These are phyloP conservation scores for Achroia grisella DNA, from an alignment of 1,140 invertebrate genomes.

Conservation along the genomic window DNA sequence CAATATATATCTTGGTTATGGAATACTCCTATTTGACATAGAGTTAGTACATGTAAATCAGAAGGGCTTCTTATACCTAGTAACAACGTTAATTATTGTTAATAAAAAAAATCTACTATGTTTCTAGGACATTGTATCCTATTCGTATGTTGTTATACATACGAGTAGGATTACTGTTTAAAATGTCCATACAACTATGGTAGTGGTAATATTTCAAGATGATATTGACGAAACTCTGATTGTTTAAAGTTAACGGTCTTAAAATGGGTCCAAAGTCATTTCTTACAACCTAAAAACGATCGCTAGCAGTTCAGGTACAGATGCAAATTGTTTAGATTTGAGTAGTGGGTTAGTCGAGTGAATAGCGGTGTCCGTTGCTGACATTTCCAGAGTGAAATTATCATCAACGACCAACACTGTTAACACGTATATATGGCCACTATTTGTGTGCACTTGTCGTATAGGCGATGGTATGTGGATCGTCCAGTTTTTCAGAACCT, in stretches of 20 bases:
- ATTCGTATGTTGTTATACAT: no score
- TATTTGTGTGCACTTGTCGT: conserved; percentile 60
- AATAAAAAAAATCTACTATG: no score
- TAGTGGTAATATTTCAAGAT: conserved; percentile 60
- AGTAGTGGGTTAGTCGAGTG: conserved; percentile 39
- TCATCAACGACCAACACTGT: conserved; percentile 66
- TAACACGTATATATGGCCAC: conserved; percentile 50
- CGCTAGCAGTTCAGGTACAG: conserved; percentile 35
- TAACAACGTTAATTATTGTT: no score
- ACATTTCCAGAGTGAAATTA: conserved; percentile 61
- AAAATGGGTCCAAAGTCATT: conserved; percentile 30
- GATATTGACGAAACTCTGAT: conserved; percentile 23
- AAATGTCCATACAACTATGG: background rate
- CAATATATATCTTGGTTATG: no score
- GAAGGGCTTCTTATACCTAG: no score
- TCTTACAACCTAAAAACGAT: conserved; percentile 7
- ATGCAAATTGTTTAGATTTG: background rate
- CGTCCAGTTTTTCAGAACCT: conserved; percentile 72
- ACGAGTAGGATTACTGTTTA: no score
- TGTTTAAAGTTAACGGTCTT: background rate
- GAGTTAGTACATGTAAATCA: no score
- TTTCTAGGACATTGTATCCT: no score
- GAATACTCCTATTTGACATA: no score
- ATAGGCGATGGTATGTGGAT: conserved; percentile 73
- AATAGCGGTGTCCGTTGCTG: conserved; percentile 68